Base-by-base conservation (phyloP, 1,140 invertebrate genomes). In the Megalonaias nervosa region DNA sequence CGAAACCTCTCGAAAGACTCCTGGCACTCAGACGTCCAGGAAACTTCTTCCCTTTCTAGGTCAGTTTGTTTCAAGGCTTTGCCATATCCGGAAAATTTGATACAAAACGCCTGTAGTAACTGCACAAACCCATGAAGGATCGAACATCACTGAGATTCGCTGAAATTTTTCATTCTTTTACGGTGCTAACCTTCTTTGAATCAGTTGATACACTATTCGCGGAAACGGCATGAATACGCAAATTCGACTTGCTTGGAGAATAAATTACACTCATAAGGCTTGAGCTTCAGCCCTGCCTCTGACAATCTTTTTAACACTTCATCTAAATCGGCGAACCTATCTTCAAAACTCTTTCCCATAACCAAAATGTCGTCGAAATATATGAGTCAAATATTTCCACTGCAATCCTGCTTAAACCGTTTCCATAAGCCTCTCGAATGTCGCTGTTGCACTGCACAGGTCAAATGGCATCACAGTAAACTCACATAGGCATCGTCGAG, bases 231-330 rank as follows among this genome's bases (percentile, higher is more conserved):
- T 31, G 84, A 78, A 5, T 84, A 84, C 0, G 85, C 68, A 59
- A 83, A 84, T 16, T 67, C 55, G 15, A 86, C 75, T 26, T 71
- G 13, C 21, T 26, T 75, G 60, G 85, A 71, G 21, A 85, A 87
- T 77, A 92, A 92, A 57, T 89, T 72, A 58, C 77, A 81, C 59
- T 81, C 75, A 14, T 17, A 38, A 4, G 69, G 62, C 48, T 82
- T 79, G 2, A 82, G 65, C 60, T 82, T 82, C n/a, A 82, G 61
- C 3, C 74, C 69, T 48, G 60, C 59, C 1, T 26, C 56, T 31
- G 23, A 12, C 0, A 78, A 26, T n/a, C 71, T 23, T 19, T 65
- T 11, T n/a, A 79, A 70, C 4, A 81, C 67, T 31, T 71, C 23
- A 16, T 19, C 62, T 56, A 66, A 65, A 31, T 57, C 64, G 23